Conservation (phyloP, 30 jellyfish, hydroid and myxozoan species). For the Chironex yamaguchii region DNA sequence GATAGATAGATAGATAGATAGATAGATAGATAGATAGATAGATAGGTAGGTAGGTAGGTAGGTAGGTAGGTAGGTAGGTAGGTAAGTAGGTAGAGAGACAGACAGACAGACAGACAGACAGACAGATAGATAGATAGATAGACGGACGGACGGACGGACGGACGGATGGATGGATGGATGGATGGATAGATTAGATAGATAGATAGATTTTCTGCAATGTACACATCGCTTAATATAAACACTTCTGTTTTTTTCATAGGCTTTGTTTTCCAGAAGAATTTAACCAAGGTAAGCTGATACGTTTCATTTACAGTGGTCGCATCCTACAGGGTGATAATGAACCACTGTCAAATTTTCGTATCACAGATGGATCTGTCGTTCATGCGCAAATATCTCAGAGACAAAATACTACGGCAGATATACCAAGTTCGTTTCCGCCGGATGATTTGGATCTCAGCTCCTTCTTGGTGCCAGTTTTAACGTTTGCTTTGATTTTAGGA, state of each 20-base stretch:
- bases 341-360: constrained; percentile 50
- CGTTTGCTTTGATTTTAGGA: constrained; percentile 40
- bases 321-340: constrained; percentile 59
- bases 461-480: constrained; percentile 51
- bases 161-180: too few species aligned
- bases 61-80: too few species aligned
- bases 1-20: too few species aligned
- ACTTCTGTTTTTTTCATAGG: constrained; percentile 51
- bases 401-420: background rate
- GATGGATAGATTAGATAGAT: too few species aligned
- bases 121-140: too few species aligned
- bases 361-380: constrained; percentile 56
- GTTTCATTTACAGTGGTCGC: constrained; percentile 77
- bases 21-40: too few species aligned
- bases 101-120: too few species aligned
- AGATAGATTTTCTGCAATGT: too few species aligned
- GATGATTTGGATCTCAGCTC: constrained; percentile 62
- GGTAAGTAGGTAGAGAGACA: too few species aligned
- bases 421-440: background rate
- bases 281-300: constrained; percentile 58
- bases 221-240: too few species aligned
- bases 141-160: too few species aligned
- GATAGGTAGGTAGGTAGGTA: too few species aligned
- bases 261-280: constrained; percentile 54
- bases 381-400: constrained; percentile 78